Percentiles rank a stretch among this genome's conserved stretches.
Conservation (phyloP, 2,113 vertebrate species). For the Bagarius yarrelli region DNA sequence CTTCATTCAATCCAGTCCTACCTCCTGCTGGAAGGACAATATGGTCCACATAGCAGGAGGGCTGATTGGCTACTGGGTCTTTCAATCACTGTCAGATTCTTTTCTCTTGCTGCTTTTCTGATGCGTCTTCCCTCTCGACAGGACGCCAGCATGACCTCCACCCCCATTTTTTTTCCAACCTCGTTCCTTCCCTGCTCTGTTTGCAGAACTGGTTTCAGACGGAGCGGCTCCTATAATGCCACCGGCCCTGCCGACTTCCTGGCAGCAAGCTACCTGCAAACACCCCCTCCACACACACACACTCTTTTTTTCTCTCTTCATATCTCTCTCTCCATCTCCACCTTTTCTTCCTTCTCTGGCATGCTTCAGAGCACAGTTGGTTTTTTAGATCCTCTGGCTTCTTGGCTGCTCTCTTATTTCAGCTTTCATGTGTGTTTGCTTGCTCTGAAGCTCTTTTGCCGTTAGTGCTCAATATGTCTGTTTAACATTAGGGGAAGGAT, state of each 20-base stretch:
- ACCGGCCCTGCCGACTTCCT: conserved; percentile 57
- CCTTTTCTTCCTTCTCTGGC: conserved; percentile 49
- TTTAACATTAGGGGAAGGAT: conserved; percentile 52
- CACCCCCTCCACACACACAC: not conserved
- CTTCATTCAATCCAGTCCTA: conserved; percentile 37
- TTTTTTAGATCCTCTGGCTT: conserved; percentile 8
- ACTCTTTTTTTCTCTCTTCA: conserved; percentile 25
- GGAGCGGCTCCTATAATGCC: conserved; percentile 47
- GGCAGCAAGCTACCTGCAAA: conserved; percentile 41
- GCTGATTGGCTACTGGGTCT: conserved; percentile 55
- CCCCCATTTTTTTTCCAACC: conserved; percentile 29
- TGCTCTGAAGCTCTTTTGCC: conserved; percentile 43
- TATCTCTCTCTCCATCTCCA: conserved; percentile 43
- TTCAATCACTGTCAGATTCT: conserved; percentile 46
- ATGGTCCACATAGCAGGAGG: conserved; percentile 56
- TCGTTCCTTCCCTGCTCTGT: conserved; percentile 40
- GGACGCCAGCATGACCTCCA: not conserved
- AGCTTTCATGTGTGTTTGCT: conserved; percentile 6
- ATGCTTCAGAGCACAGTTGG: not conserved
- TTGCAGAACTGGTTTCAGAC: conserved; percentile 33
- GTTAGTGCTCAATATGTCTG: conserved; percentile 66
- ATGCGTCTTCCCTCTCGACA: conserved; percentile 18
- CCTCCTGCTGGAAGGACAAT: conserved; percentile 50
- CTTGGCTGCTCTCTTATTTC: conserved; percentile 20
- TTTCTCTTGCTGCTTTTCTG: conserved; percentile 12